Evolutionary conservation across 1,140 invertebrate species (phyloP).

Genomic region (Drosophila novamexicana): DNA sequence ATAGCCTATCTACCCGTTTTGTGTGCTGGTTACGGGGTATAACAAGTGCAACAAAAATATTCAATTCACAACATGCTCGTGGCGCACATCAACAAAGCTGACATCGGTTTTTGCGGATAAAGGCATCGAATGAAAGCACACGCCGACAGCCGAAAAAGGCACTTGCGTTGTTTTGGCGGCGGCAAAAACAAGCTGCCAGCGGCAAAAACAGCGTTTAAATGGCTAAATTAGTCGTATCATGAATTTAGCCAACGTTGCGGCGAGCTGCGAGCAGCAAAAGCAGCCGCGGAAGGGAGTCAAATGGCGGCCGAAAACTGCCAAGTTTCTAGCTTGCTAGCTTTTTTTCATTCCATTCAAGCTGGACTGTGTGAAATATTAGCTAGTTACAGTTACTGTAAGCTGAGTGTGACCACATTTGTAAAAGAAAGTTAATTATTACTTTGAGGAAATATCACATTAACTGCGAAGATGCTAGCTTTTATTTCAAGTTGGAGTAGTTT

Average conservation of each 20-base stretch:
- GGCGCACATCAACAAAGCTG: slow-evolving; percentile 2
- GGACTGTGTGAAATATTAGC: too few species aligned
- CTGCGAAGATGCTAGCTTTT: too few species aligned
- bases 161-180: neutral
- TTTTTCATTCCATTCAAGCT: too few species aligned
- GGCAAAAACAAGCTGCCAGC: slow-evolving; percentile 5
- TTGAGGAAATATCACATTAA: too few species aligned
- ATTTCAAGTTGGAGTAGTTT: too few species aligned
- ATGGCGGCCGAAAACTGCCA: neutral
- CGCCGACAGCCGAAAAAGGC: slow-evolving; percentile 11
- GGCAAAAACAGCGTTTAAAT: slow-evolving; percentile 56
- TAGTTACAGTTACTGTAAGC: too few species aligned
- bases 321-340: neutral
- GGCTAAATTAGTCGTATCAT: slow-evolving; percentile 70
- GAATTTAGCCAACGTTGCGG: slow-evolving; percentile 31
- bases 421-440: too few species aligned
- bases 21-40: neutral
- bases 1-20: neutral
- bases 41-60: slow-evolving; percentile 37
- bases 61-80: slow-evolving; percentile 37
- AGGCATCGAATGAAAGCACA: slow-evolving; percentile 20
- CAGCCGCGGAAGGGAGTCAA: neutral
- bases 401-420: too few species aligned
- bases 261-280: slow-evolving; percentile 1
- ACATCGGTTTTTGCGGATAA: slow-evolving; percentile 32